Percentiles rank a stretch among this genome's conserved stretches.
These are phyloP conservation scores for Panthera uncia DNA, from an alignment of 2,113 vertebrate genomes.

Conservation along the genomic window DNA sequence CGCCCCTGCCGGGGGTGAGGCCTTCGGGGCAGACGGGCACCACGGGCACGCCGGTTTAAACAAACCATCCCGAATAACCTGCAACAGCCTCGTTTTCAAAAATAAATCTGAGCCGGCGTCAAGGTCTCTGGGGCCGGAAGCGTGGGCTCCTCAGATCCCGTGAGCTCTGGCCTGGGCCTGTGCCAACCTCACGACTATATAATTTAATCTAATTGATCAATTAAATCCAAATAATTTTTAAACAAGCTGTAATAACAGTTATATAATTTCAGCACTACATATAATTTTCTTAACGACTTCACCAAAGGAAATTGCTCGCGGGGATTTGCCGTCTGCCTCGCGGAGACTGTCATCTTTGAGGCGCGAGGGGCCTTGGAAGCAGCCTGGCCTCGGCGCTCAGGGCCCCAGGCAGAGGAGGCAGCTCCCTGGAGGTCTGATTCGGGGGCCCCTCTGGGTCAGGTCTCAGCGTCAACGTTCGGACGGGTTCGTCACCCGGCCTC, in stretches of 20 bases:
- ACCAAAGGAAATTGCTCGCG: slow-evolving; percentile 49
- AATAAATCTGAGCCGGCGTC: neutral
- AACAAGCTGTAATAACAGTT: slow-evolving; percentile 75
- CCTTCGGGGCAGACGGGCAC: neutral
- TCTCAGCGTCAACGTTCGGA: fast-evolving
- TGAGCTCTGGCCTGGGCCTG: slow-evolving; percentile 49
- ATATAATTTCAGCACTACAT: slow-evolving; percentile 73
- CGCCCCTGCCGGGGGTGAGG: fast-evolving
- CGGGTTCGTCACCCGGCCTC: fast-evolving
- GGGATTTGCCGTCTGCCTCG: neutral
- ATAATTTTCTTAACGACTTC: slow-evolving; percentile 77
- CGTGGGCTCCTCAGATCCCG: slow-evolving; percentile 46
- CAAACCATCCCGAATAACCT: slow-evolving; percentile 33
- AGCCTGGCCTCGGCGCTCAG: fast-evolving
- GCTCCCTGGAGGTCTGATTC: neutral
- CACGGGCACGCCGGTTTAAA: neutral
- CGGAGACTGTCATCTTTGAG: fast-evolving
- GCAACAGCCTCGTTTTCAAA: neutral
- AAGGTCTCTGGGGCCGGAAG: neutral
- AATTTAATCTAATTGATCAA: slow-evolving; percentile 83
- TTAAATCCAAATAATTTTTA: slow-evolving; percentile 84
- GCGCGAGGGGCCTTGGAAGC: fast-evolving
- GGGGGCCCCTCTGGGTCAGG: fast-evolving
- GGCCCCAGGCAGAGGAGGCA: fast-evolving
- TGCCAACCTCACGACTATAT: slow-evolving; percentile 60